These are phyloP conservation scores for Procapra przewalskii DNA, from an alignment of 2,113 vertebrate genomes.

Conservation along the genomic window DNA sequence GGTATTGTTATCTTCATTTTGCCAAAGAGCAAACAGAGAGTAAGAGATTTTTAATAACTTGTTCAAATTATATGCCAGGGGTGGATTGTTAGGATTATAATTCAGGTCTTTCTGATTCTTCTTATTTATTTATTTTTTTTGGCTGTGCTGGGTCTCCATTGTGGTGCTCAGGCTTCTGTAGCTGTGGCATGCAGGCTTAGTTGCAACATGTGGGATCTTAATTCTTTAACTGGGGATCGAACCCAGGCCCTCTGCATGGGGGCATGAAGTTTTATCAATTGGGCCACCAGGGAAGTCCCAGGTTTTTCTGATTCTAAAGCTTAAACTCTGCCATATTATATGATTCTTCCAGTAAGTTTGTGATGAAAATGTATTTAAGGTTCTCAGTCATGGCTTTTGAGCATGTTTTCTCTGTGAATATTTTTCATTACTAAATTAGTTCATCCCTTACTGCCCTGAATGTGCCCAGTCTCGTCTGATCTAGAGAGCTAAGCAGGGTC, in stretches of 20 bases:
- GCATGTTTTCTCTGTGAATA: background rate
- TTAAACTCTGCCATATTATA: background rate
- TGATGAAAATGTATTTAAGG: background rate
- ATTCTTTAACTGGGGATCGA: background rate
- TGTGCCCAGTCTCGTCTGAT: background rate
- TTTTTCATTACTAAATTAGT: background rate
- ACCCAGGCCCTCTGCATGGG: background rate
- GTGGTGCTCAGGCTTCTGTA: background rate
- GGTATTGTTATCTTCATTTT: background rate
- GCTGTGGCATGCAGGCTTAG: background rate
- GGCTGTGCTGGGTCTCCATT: background rate
- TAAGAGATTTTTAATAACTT: background rate
- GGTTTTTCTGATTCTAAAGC: background rate
- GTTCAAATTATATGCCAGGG: background rate
- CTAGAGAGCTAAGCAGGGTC: background rate
- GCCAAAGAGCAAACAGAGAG: background rate
- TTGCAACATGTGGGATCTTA: background rate
- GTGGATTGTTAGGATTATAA: background rate
- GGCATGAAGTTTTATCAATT: background rate
- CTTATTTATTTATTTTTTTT: background rate
- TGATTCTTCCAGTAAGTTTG: background rate
- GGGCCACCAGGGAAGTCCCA: background rate
- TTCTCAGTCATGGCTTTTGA: background rate
- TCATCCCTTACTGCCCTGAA: background rate
- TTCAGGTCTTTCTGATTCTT: background rate